Base-by-base conservation (phyloP, 2,888 invertebrate genomes). In the Mystacides longicornis region DNA sequence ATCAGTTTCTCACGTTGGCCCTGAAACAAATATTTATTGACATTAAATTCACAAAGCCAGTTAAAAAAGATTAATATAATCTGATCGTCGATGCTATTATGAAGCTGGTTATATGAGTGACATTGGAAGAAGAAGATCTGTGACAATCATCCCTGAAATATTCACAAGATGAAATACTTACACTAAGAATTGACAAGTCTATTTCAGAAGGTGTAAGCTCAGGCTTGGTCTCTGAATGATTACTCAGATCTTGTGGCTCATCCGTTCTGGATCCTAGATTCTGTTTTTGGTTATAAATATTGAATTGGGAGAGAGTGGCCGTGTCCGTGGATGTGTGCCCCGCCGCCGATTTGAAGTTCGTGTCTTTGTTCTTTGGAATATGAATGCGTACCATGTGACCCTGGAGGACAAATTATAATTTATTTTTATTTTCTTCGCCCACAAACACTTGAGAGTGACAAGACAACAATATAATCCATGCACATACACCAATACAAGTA, bases 301-400 rank as follows among this genome's bases (percentile, higher is more conserved):
- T 60, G 31, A 37, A 46, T 55, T 55, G 51, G 55, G 53, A 50
- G 22, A 23, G 9, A 4, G 16, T 20, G 3, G 37, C 37, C 3
- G 37, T 37, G 45, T 58, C 56, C 42, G 54, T 50, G 18, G 56
- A 54, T 11, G 54, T 43, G 51, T 60, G 60, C 56, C 54, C 56
- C 22, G 58, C 60, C 22, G 33, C 48, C 9, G 27, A 27, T 37
- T 57, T 60, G 19, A 46, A n/a, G 55, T 55, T 55, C 37, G 57
- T 57, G 47, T 58, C 56, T 51, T 61, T 59, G 50, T 58, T 60
- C 61, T 61, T 61, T 61, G 61, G 61, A 49, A 61, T 61, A 48
- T 61, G 61, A 43, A 61, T 61, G 22, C 61, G 61, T 49, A 61
- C 57, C 61, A 61, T 61, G 49, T 61, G 61, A 59, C 61, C 61